Base-by-base conservation (phyloP, 2,113 vertebrate species). In the Stictonetta naevosa region DNA sequence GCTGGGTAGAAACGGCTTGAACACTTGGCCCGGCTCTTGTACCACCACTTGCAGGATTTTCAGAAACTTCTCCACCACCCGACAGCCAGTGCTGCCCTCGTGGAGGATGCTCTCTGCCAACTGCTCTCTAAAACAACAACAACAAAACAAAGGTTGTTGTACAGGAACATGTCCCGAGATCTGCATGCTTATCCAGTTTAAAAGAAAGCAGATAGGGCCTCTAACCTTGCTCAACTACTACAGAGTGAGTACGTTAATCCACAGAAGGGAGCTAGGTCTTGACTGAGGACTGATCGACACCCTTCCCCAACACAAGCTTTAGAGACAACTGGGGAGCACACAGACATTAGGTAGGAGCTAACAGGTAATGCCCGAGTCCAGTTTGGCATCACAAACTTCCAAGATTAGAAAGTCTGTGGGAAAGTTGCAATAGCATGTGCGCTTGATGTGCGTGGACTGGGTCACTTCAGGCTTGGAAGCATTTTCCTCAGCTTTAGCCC, bases 11-110 rank as follows among this genome's bases (percentile, higher is more conserved):
- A 99, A 99, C 36, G 99, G 99, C 93, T 99, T 99, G 97, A 99
- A 99, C 25, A 98, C 99, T 95, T 99, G 99, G 86, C 99, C 99
- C 0, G 99, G 99, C 74, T 99, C 99, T 96, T 99, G 99, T 36
- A 99, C 99, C 95, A 99, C 99, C 97, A 99, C 99, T 92, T 99
- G 98, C 52, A 99, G 98, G 87, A 99, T 99, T 96, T 99, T 99
- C 83, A 99, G 97, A 86, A 99, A 99, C 97, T 99, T 99, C 94
- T 99, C 99, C 16, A 99, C 99, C 95, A 99, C 99, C 31, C 98
- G 97, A 78, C 99, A 99, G 34, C 99, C 99, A 0, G 99, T 99
- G 90, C 99, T 99, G 88, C 99, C 99, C 92, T 99, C 99, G 1
- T 99, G 99, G 48, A 99, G 98, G 95, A 99, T 99, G 97, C 99